These are phyloP conservation scores for Graphium colonna DNA, from an alignment of 2,888 invertebrate genomes.

Conservation along the genomic window DNA sequence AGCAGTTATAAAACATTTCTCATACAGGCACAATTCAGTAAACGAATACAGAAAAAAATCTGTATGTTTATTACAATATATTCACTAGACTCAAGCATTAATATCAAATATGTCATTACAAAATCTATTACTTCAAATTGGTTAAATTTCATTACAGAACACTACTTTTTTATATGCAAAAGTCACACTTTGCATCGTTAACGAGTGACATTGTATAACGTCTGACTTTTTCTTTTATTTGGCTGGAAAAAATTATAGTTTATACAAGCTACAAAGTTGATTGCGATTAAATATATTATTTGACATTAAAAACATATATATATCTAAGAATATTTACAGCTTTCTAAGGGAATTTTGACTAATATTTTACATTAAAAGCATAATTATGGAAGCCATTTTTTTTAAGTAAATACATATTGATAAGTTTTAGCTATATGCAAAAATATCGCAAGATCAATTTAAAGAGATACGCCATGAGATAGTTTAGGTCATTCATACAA, in stretches of 20 bases:
- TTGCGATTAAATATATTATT: background rate
- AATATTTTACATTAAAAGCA: constrained; percentile 7
- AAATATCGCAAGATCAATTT: background rate
- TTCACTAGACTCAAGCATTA: background rate
- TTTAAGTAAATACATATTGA: background rate
- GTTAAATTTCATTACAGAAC: constrained; percentile 8
- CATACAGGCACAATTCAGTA: constrained; percentile 22
- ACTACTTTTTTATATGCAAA: background rate
- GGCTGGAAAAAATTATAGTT: background rate
- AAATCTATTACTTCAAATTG: background rate
- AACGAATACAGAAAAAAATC: constrained; percentile 8
- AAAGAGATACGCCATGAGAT: too few species aligned
- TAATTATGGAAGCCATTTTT: constrained; percentile 10
- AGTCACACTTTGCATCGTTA: background rate
- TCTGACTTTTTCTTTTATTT: background rate
- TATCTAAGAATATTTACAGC: constrained; percentile 13
- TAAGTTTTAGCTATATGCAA: background rate
- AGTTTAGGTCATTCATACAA: background rate
- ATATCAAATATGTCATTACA: background rate
- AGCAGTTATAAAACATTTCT: constrained; percentile 9
- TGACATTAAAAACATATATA: background rate
- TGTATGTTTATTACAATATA: constrained; percentile 9
- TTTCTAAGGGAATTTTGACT: background rate
- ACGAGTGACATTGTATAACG: constrained; percentile 1
- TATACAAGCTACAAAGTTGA: constrained; percentile 1